Conservation (phyloP, 2,888 invertebrate genomes). For the Catocala fraxini region DNA sequence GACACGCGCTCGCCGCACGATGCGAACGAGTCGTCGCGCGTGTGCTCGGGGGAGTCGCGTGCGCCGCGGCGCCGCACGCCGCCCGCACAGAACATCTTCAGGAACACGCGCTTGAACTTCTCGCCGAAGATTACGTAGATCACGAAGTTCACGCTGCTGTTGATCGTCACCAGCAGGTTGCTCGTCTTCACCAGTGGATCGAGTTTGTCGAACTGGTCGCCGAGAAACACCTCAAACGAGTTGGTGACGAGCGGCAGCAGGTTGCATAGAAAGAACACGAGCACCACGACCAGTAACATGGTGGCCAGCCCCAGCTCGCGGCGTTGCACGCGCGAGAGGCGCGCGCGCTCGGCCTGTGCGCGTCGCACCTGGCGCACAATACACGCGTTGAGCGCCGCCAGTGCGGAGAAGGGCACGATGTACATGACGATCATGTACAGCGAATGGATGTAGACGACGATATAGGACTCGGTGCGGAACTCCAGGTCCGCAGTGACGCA, state of each 20-base stretch:
- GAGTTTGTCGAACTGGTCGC: conserved; percentile 74
- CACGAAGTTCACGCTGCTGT: conserved; percentile 98
- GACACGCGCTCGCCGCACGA: conserved; percentile 93
- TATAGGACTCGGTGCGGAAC: conserved; percentile 91
- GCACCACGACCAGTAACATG: conserved; percentile 97
- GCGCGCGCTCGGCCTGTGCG: conserved; percentile 96
- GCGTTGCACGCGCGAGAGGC: conserved; percentile 95
- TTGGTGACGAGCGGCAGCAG: conserved; percentile 95
- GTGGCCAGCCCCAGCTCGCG: conserved; percentile 98
- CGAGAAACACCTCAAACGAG: conserved; percentile 93
- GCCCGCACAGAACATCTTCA: conserved; percentile 92
- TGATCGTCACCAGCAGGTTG: conserved; percentile 98
- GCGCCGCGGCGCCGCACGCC: conserved; percentile 81
- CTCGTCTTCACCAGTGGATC: conserved; percentile 93
- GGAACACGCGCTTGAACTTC: conserved; percentile 96
- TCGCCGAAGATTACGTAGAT: conserved; percentile 99
- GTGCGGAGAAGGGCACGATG: conserved; percentile 95
- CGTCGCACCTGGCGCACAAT: conserved; percentile 96
- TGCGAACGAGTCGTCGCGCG: conserved; percentile 94
- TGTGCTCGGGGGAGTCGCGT: conserved; percentile 90
- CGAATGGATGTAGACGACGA: conserved; percentile 97
- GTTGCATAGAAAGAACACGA: conserved; percentile 98
- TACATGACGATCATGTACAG: conserved; percentile 98
- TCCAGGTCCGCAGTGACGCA: conserved; percentile 91
- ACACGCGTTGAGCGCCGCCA: conserved; percentile 96